These are phyloP conservation scores for Ophion costatus DNA, from an alignment of 2,888 invertebrate genomes.

Conservation along the genomic window DNA sequence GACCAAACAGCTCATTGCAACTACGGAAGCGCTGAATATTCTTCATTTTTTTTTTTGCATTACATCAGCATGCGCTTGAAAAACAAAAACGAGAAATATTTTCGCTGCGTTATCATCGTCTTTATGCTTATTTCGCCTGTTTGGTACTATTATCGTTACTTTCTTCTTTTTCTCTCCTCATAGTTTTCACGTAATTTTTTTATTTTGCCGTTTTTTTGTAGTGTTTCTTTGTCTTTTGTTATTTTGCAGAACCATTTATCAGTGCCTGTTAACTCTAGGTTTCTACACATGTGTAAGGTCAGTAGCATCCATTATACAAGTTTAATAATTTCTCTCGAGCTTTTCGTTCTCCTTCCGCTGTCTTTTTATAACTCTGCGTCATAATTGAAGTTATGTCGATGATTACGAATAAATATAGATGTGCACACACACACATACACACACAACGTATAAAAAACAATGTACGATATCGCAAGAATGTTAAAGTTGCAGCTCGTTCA, in stretches of 20 bases:
- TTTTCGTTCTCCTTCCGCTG: neutral
- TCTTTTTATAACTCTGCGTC: neutral
- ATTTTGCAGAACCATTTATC: constrained; percentile 95
- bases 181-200: constrained; percentile 80
- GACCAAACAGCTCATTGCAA: constrained; percentile 41
- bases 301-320: constrained; percentile 77
- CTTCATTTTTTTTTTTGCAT: constrained; percentile 1
- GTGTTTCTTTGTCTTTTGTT: constrained; percentile 85
- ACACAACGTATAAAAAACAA: too few relatives aligned
- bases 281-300: constrained; percentile 92
- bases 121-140: constrained; percentile 60
- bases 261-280: constrained; percentile 94
- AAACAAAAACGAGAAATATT: constrained; percentile 4
- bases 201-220: constrained; percentile 86
- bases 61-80: constrained; percentile 31
- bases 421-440: too few relatives aligned
- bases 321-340: constrained; percentile 13
- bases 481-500: too few relatives aligned
- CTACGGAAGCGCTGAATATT: constrained; percentile 15
- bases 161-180: constrained; percentile 67
- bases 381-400: too few relatives aligned
- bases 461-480: too few relatives aligned
- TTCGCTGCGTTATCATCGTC: constrained; percentile 26
- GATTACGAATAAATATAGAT: too few relatives aligned
- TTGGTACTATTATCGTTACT: constrained; percentile 66